Evolutionary conservation across 1,140 invertebrate species (phyloP), one percentile per base, ranked within the genome.

Genomic region (Pomacea maculata): DNA sequence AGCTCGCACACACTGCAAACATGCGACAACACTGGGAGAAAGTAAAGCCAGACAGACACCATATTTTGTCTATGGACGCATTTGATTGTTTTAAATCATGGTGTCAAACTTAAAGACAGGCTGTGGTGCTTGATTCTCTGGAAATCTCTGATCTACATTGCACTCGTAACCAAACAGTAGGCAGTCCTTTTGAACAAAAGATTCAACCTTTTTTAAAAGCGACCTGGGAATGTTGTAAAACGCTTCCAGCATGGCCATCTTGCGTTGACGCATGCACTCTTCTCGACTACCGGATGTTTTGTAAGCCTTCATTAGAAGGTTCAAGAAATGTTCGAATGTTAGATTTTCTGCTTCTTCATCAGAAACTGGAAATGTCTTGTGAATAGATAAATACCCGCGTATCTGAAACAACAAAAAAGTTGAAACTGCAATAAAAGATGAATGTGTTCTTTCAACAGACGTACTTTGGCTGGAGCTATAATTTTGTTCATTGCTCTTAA

Each of bases 191-290:
- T 54, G 12, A 34, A 78, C 77, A 67, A 67, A 57, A 8, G 15
- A 9, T 57, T 78, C 67, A 45, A 78, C 29, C 9, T 52, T 45
- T 54, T 57, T 70, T 19, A 78, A 29, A 15, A 78, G 77, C 19
- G 14, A 55, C 21, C 65, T 29, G 14, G 77, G 77, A 14, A 78
- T 19, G 15, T 11, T 34, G n/a, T 70, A 57, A 67, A 55, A 78
- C n/a, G 77, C 77, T 29, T 78, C 77, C 45, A 78, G n/a, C 67
- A 78, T 71, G 77, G 77, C 77, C 9, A 19, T 45, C n/a, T 70
- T 68, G 29, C 77, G 45, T n/a, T 78, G 77, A 57, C 67, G 65
- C 77, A 55, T 78, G 77, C 77, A 67, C 52, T 70, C 10, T n/a
- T 78, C 52, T 8, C 65, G 77, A 70, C 65, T 54, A 1, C 77